Evolutionary conservation across 2,888 invertebrate species (phyloP).

Genomic region (Caprella mutica): DNA sequence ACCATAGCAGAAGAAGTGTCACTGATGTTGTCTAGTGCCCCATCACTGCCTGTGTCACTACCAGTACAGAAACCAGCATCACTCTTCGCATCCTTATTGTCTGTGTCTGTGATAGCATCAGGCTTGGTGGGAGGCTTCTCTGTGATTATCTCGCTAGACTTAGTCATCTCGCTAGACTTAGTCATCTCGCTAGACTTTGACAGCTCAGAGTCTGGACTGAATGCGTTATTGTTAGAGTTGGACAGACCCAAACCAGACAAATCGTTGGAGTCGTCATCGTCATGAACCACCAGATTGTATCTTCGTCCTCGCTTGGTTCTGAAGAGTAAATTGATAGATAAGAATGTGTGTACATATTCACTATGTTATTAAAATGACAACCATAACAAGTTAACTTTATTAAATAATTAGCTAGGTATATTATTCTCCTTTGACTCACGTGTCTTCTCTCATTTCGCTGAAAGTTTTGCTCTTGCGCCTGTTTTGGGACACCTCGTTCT

Average conservation of each 20-base stretch:
- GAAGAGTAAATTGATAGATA: too few species aligned
- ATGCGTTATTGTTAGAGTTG: neutral
- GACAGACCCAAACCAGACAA: slow-evolving; percentile 68
- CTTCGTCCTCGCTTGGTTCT: slow-evolving; percentile 39
- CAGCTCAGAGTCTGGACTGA: neutral
- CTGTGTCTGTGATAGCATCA: slow-evolving; percentile 15
- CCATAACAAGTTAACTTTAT: too few species aligned
- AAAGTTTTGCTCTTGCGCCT: slow-evolving; percentile 80
- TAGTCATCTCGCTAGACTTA: neutral
- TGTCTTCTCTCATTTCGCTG: slow-evolving; percentile 79
- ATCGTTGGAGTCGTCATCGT: slow-evolving; percentile 70
- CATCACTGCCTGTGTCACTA: slow-evolving; percentile 34
- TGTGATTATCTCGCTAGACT: neutral
- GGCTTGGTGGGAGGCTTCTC: slow-evolving; percentile 7
- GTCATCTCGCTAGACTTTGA: slow-evolving; percentile 2
- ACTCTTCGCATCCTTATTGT: slow-evolving; percentile 33
- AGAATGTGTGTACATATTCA: neutral
- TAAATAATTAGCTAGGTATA: too few species aligned
- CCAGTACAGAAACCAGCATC: slow-evolving; percentile 34
- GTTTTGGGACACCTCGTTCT: slow-evolving; percentile 54
- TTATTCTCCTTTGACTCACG: too few species aligned
- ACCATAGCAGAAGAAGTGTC: slow-evolving; percentile 33
- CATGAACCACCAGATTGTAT: slow-evolving; percentile 55
- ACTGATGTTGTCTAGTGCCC: slow-evolving; percentile 33
- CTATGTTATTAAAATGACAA: too few species aligned